These are phyloP conservation scores for Dissostichus mawsoni DNA, from an alignment of 2,113 vertebrate species.

Conservation along the genomic window DNA sequence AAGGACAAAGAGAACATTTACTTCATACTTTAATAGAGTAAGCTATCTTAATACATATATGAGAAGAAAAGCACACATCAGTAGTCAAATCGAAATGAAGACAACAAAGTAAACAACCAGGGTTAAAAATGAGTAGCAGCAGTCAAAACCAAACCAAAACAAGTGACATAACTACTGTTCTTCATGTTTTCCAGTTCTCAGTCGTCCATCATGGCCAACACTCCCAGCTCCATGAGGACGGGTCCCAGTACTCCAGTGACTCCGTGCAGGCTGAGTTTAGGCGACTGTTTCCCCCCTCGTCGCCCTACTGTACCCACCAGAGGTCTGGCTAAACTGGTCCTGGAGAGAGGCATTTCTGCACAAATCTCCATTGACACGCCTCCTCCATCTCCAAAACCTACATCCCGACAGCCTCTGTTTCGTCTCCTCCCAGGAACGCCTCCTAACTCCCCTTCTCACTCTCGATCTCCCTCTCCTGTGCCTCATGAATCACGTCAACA, in stretches of 20 bases:
- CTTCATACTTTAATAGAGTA: too few relatives aligned
- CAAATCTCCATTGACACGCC: constrained; percentile 84
- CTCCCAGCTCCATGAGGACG: constrained; percentile 84
- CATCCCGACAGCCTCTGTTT: constrained; percentile 56
- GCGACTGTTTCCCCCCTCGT: constrained; percentile 88
- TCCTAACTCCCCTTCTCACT: constrained; percentile 78
- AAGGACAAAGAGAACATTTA: constrained; percentile 19
- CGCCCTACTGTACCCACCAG: constrained; percentile 82
- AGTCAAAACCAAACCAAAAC: too few relatives aligned
- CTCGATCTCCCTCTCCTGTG: constrained; percentile 80
- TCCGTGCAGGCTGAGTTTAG: constrained; percentile 88
- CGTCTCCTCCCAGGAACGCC: constrained; percentile 74
- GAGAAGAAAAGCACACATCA: too few relatives aligned
- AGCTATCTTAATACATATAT: too few relatives aligned
- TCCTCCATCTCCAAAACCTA: constrained; percentile 61
- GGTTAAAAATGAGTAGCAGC: too few relatives aligned
- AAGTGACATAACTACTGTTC: too few relatives aligned
- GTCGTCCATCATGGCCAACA: constrained; percentile 76
- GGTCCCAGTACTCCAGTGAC: constrained; percentile 86
- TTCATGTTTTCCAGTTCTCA: constrained; percentile 54
- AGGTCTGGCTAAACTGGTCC: constrained; percentile 90
- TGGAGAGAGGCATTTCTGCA: constrained; percentile 94
- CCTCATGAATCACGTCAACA: constrained; percentile 82
- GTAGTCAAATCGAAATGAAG: too few relatives aligned
- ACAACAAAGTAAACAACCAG: too few relatives aligned